phyloP scores from a whole-genome alignment of 2,888 invertebrate species.

The Dryocosmus kuriphilus region DNA sequence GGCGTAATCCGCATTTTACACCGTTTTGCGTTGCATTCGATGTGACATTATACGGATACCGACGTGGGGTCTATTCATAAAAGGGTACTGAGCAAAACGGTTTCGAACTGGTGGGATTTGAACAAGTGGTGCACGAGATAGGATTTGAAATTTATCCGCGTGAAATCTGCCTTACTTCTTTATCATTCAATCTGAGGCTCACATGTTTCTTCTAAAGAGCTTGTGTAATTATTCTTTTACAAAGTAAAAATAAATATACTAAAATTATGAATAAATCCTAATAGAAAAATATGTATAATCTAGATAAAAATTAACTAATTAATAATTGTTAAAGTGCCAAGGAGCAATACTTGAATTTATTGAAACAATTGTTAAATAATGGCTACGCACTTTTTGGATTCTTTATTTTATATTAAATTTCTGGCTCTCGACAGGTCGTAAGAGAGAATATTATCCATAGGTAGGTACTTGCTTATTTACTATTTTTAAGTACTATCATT shows the following conservation, averaged over 20 bases:
- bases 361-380: too few species aligned
- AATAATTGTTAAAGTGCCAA: too few species aligned
- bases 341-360: too few species aligned
- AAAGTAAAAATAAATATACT: neutral
- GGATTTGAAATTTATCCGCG: conserved; percentile 76
- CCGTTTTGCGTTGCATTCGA: conserved; percentile 67
- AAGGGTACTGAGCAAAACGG: conserved; percentile 59
- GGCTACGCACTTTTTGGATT: too few species aligned
- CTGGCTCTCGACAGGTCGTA: too few species aligned
- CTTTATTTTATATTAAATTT: too few species aligned
- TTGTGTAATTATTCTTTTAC: neutral
- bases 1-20: conserved; percentile 69
- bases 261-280: too few species aligned
- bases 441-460: too few species aligned
- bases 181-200: conserved; percentile 11
- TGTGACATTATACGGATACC: conserved; percentile 67
- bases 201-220: neutral
- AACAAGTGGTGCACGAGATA: conserved; percentile 72
- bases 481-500: too few species aligned
- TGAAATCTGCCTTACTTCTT: conserved; percentile 66
- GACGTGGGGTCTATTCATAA: conserved; percentile 57
- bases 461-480: too few species aligned
- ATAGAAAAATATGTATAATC: too few species aligned
- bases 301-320: too few species aligned
- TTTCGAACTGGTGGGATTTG: conserved; percentile 58